Conservation (phyloP, 2,113 vertebrate species). For the Rynchops niger region DNA sequence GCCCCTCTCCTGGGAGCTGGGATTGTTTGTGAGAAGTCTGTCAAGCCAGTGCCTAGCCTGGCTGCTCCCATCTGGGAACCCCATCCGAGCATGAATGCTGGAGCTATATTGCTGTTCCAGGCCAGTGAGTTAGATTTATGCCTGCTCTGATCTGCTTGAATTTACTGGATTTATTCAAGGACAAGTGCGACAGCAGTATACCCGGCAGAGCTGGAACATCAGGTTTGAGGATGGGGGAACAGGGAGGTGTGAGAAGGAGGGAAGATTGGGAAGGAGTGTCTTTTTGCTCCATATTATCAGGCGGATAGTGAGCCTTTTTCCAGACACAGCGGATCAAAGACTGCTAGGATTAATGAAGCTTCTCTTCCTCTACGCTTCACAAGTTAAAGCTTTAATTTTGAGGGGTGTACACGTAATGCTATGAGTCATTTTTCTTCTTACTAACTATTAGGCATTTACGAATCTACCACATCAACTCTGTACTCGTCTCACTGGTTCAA, state of each 20-base stretch:
- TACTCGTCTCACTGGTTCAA: neutral
- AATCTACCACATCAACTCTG: neutral
- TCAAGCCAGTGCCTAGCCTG: neutral
- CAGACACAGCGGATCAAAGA: neutral
- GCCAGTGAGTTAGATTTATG: neutral
- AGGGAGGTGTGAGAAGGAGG: neutral
- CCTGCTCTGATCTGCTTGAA: neutral
- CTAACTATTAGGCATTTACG: neutral
- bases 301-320: neutral
- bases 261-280: neutral
- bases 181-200: neutral
- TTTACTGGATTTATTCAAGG: neutral
- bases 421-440: neutral
- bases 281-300: neutral
- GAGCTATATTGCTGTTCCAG: neutral
- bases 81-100: neutral
- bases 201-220: neutral
- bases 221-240: neutral
- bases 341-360: neutral
- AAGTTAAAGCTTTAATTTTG: neutral
- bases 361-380: neutral
- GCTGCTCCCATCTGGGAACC: neutral
- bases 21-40: neutral
- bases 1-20: neutral
- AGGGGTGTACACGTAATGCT: neutral